Percentiles rank a stretch among this genome's conserved stretches.
phyloP scores from a whole-genome alignment of 2,888 invertebrate genomes.

The Eupithecia exiguata region DNA sequence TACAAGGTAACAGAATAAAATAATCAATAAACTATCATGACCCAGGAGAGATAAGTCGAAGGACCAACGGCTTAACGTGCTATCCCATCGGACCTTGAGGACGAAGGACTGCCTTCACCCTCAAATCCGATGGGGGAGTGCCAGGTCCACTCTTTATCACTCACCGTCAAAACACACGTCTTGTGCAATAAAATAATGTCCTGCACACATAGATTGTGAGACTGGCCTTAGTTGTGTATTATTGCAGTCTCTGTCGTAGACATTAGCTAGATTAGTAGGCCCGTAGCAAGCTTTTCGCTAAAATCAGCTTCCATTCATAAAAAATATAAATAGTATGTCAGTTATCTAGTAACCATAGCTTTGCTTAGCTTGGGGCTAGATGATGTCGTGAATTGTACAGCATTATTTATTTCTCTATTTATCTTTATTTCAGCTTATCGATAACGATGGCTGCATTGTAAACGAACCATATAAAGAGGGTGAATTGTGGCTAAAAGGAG shows the following conservation, averaged over 20 bases:
- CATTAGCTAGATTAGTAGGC: background rate
- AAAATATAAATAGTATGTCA: no score
- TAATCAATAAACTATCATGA: background rate
- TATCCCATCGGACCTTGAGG: no score
- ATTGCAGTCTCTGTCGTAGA: background rate
- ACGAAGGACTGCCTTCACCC: no score
- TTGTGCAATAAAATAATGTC: background rate
- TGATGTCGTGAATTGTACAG: no score
- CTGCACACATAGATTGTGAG: no score
- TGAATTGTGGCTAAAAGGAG: slow-evolving; percentile 7
- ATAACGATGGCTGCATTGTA: background rate
- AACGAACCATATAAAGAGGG: background rate
- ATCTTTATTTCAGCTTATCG: background rate
- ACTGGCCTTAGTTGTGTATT: background rate
- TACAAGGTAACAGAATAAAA: background rate
- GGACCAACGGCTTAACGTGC: background rate
- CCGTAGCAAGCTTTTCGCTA: no score
- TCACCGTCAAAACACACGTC: background rate
- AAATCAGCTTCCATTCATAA: no score
- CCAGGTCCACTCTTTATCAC: background rate
- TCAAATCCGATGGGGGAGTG: no score
- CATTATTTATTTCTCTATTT: no score
- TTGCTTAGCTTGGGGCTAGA: no score
- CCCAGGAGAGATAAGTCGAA: background rate
- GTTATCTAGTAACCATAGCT: no score